Evolutionary conservation across 2,797 vertebrate genomes (phyloP).

Genomic region (Peromyscus nudipes): DNA sequence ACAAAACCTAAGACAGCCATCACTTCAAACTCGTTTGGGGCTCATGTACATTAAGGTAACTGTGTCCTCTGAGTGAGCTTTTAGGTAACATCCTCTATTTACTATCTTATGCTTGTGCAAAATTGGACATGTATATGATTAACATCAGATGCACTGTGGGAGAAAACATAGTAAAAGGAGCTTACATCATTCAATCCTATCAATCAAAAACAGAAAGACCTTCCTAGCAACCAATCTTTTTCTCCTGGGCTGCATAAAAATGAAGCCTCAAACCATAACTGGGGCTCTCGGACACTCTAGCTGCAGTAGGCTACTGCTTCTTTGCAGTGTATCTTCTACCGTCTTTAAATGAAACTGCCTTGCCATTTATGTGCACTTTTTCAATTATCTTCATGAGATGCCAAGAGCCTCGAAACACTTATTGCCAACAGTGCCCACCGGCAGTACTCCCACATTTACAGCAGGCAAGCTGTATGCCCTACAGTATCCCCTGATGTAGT

Average conservation of each 20-base stretch:
- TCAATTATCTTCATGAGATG: background rate
- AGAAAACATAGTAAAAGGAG: background rate
- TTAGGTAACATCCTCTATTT: background rate
- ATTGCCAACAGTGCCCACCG: background rate
- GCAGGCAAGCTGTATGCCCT: no score
- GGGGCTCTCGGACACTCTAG: background rate
- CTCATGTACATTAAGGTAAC: background rate
- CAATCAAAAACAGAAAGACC: background rate
- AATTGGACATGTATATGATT: background rate
- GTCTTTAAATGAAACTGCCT: background rate
- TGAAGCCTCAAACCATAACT: background rate
- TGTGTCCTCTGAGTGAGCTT: background rate
- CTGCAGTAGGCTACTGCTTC: background rate
- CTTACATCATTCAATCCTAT: background rate
- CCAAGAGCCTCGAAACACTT: background rate
- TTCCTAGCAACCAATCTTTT: background rate
- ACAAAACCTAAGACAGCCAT: no score
- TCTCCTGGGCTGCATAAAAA: background rate
- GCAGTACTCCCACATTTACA: background rate
- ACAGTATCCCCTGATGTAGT: background rate
- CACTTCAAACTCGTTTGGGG: background rate
- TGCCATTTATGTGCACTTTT: background rate
- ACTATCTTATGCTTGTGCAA: background rate
- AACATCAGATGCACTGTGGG: background rate
- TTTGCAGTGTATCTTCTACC: background rate